A percentile compares a stretch with the other conserved stretches of the same genome.
phyloP scores from a whole-genome alignment of 2,113 vertebrate genomes.

The Pardalotus punctatus region DNA sequence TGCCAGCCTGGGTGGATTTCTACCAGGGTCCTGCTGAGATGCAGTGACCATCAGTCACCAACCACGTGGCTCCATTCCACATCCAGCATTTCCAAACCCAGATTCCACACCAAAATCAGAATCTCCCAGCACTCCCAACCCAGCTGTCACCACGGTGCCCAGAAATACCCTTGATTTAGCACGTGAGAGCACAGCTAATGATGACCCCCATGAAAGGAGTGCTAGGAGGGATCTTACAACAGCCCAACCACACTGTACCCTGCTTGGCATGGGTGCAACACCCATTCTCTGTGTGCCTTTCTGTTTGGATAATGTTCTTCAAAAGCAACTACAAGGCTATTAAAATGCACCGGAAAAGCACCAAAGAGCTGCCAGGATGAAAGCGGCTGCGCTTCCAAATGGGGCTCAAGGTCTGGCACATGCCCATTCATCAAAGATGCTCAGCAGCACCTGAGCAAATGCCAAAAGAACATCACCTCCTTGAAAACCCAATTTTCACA shows the following conservation, averaged over 20 bases:
- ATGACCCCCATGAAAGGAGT: background rate
- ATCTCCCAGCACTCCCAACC: background rate
- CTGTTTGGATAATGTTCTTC: background rate
- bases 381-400: background rate
- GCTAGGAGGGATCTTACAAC: background rate
- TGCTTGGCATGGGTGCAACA: background rate
- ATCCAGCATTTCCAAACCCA: background rate
- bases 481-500: background rate
- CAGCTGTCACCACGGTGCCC: background rate
- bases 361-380: background rate
- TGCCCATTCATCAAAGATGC: background rate
- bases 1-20: background rate
- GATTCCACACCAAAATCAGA: background rate
- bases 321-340: background rate
- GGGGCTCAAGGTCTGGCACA: background rate
- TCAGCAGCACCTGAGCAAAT: background rate
- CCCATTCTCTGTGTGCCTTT: background rate
- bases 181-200: background rate
- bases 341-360: background rate
- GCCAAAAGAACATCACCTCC: background rate
- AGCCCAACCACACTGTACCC: background rate
- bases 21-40: background rate
- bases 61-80: background rate
- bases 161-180: background rate
- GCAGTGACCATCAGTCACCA: background rate